Base-by-base conservation (phyloP, 2,797 vertebrate genomes). In the Dromococcyx pavoninus region DNA sequence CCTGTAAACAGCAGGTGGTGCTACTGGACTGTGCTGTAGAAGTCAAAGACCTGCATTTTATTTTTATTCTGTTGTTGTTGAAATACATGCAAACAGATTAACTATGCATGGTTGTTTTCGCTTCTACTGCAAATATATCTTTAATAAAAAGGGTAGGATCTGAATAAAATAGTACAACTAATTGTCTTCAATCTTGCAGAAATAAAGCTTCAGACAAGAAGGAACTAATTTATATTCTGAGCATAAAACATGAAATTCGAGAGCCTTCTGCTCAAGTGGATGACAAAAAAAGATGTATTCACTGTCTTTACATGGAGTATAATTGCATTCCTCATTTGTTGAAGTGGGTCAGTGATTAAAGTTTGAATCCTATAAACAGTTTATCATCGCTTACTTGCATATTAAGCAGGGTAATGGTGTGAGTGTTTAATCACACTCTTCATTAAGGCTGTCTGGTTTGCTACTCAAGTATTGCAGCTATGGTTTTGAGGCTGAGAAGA, bases 311-410 rank as follows among this genome's bases (percentile, higher is more conserved):
- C 2, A 0, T 66, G 74, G 24, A 53, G 33, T n/a, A 1, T 46
- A 60, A 91, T 81, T 90, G 56, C 70, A 24, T 73, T 80, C 33
- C 77, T 92, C 67, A 21, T 93, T 92, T 82, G 73, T 32, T 95
- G 87, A 91, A 95, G 85, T 91, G 70, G 82, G 82, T 76, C 94
- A 94, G 54, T 78, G 85, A 91, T 93, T 93, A 50, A 66, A 75
- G 53, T 73, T 70, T 66, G 70, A 90, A 86, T 86, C 37, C 48
- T 0, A 0, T 53, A 58, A 94, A 91, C 75, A 81, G 62, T 66
- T 86, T 60, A 76, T 46, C 8, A 1, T 25, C 86, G 73, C 44
- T 92, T 74, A 73, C 86, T 92, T 94, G 82, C 88, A 84, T 93
- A 62, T 86, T 92, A 84, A 93, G 92, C 73, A 53, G 66, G 39